Conservation (phyloP, 2,113 vertebrate genomes). For the Epinephelus moara region DNA sequence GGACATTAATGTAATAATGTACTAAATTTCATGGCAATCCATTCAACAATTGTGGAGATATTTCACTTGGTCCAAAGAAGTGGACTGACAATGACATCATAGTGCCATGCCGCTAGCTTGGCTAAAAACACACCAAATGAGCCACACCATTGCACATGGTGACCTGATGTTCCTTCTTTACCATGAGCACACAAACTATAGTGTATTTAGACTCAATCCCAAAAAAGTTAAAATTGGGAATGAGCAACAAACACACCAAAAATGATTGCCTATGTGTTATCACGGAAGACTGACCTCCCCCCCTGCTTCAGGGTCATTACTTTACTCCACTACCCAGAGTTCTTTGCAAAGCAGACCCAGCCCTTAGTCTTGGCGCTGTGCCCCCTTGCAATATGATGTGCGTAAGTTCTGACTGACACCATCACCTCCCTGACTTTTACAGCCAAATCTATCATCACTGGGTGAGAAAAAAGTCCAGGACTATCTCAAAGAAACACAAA, state of each 20-base stretch:
- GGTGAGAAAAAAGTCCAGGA: slow-evolving; percentile 9
- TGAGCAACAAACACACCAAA: background rate
- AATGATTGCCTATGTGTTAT: slow-evolving; percentile 11
- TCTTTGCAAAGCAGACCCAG: slow-evolving; percentile 29
- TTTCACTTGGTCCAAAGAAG: background rate
- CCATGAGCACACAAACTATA: background rate
- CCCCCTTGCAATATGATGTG: slow-evolving; percentile 39
- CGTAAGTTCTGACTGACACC: slow-evolving; percentile 25
- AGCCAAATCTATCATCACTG: slow-evolving; percentile 19
- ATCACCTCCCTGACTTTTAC: slow-evolving; percentile 23
- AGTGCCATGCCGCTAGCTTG: background rate
- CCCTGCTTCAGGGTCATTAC: slow-evolving; percentile 19
- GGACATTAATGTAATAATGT: background rate
- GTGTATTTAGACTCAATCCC: background rate
- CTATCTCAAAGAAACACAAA: background rate
- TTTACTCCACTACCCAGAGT: slow-evolving; percentile 32
- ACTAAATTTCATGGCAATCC: background rate
- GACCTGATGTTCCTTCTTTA: background rate
- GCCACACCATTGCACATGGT: no score
- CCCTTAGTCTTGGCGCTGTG: slow-evolving; percentile 39
- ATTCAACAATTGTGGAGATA: background rate
- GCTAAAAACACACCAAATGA: no score
- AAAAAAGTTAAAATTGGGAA: background rate
- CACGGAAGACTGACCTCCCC: slow-evolving; percentile 4
- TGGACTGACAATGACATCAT: background rate